These are phyloP conservation scores for Euproctis similis DNA, from an alignment of 2,888 invertebrate genomes.

Conservation along the genomic window DNA sequence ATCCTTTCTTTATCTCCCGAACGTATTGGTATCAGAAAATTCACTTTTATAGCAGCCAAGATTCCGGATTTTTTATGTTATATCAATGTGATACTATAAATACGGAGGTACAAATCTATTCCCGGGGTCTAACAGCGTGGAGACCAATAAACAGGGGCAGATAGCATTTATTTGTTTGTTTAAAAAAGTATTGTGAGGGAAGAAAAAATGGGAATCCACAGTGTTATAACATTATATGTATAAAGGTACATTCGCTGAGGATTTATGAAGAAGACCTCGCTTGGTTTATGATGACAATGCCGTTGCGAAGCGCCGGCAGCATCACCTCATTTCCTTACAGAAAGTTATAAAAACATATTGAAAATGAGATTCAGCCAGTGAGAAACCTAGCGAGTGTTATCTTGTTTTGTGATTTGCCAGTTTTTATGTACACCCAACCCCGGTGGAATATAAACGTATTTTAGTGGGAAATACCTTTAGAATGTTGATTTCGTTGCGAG, in stretches of 20 bases:
- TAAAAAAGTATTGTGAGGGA: constrained; percentile 53
- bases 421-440: constrained; percentile 63
- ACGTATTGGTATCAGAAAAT: too few species aligned
- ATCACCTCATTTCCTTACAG: constrained; percentile 73
- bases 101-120: too few species aligned
- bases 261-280: constrained; percentile 70
- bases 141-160: constrained; percentile 34
- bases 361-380: constrained; percentile 70
- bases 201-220: constrained; percentile 46
- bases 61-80: too few species aligned
- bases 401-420: constrained; percentile 71
- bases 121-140: constrained; percentile 8
- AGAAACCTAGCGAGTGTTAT: constrained; percentile 68
- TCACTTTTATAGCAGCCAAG: too few species aligned
- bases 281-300: constrained; percentile 74
- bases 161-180: constrained; percentile 52
- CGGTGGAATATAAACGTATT: constrained; percentile 56
- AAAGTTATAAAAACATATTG: constrained; percentile 77
- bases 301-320: constrained; percentile 54
- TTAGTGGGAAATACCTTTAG: constrained; percentile 39
- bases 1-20: too few species aligned
- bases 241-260: constrained; percentile 69
- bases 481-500: constrained; percentile 28
- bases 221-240: constrained; percentile 70
- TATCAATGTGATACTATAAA: too few species aligned